Evolutionary conservation across 2,113 vertebrate species (phyloP).

Genomic region (Serinus canaria): DNA sequence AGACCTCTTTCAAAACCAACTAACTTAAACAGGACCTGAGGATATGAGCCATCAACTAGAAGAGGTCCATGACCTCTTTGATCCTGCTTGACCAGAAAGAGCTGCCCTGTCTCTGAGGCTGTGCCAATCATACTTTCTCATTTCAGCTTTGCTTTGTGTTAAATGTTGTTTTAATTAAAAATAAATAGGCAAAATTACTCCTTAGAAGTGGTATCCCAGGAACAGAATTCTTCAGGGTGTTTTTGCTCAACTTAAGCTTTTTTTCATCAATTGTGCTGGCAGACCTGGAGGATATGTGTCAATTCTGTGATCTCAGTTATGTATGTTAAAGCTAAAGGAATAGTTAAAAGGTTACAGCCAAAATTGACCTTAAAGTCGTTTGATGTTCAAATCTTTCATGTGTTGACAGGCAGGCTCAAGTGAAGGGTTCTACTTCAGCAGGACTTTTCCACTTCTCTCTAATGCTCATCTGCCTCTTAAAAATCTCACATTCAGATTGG

Average conservation of each 20-base stretch:
- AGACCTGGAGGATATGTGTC: not conserved
- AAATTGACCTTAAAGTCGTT: slow-evolving; percentile 5
- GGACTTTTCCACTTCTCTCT: not conserved
- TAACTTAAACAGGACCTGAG: not conserved
- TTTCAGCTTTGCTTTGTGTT: not conserved
- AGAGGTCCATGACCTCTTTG: not conserved
- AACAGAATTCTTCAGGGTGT: not conserved
- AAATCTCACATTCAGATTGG: not conserved
- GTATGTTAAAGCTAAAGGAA: slow-evolving; percentile 34
- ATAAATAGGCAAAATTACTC: not conserved
- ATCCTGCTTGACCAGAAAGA: not conserved
- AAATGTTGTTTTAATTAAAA: slow-evolving; percentile 43
- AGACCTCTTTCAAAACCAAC: not conserved
- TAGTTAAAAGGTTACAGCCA: slow-evolving; percentile 54
- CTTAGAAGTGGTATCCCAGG: not conserved
- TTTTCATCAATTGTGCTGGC: slow-evolving; percentile 7
- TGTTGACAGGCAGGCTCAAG: slow-evolving; percentile 50
- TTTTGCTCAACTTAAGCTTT: not conserved
- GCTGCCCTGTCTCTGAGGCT: not conserved
- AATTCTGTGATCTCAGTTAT: not conserved
- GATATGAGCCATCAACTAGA: not conserved
- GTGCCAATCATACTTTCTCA: not conserved
- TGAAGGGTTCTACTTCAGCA: slow-evolving; percentile 17
- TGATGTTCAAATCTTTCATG: slow-evolving; percentile 42
- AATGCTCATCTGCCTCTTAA: not conserved